phyloP scores from a whole-genome alignment of 2,113 vertebrate genomes.

The Calypte anna region DNA sequence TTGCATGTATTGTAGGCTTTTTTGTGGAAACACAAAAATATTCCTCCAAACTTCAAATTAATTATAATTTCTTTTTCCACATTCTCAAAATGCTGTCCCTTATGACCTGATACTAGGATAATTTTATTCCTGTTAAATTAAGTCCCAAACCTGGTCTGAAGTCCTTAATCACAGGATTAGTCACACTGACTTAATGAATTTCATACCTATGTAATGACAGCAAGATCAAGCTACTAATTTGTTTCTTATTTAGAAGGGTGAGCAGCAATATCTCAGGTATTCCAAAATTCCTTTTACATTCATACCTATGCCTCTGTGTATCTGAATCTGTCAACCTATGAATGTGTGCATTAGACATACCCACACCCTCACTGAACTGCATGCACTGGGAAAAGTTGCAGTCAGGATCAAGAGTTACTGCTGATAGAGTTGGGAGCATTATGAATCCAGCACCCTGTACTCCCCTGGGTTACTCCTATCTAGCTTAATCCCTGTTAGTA shows the following conservation, averaged over 20 bases:
- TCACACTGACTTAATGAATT: background rate
- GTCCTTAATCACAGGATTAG: conserved; percentile 15
- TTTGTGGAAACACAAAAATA: conserved; percentile 11
- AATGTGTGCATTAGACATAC: background rate
- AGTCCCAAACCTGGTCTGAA: background rate
- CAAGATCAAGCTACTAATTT: background rate
- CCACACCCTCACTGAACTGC: rapidly evolving
- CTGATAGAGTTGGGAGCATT: rapidly evolving
- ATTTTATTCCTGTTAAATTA: conserved; percentile 23
- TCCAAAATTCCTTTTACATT: background rate
- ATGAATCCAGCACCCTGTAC: rapidly evolving
- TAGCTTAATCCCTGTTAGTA: background rate
- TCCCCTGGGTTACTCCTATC: background rate
- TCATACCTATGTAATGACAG: background rate
- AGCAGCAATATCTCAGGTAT: background rate
- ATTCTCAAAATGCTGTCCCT: background rate
- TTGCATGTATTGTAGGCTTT: background rate
- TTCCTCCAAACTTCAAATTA: background rate
- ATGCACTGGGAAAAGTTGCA: rapidly evolving
- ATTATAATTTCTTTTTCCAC: background rate
- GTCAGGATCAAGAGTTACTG: background rate
- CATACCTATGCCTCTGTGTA: background rate
- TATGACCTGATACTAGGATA: background rate
- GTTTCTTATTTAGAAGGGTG: background rate
- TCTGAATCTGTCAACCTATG: background rate